Evolutionary conservation across 2,797 vertebrate genomes (phyloP), one percentile per base, ranked within the genome.

Genomic region (Phrynocephalus guinanensis): DNA sequence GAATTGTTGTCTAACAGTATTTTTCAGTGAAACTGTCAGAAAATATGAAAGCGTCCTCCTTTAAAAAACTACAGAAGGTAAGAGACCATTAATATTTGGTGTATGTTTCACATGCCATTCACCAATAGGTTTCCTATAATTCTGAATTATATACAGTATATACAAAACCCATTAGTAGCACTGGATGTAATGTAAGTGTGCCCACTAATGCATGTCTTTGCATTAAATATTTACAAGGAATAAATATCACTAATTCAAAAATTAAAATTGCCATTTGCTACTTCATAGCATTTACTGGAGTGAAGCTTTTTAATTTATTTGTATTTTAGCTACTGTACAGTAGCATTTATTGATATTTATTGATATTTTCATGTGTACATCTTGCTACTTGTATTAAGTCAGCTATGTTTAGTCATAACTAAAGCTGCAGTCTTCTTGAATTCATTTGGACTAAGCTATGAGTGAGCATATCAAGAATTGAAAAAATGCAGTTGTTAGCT

Each of bases 31-130:
- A 99, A 91, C 96, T 99, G 5, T 99, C 98, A 56, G 98, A 99
- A 63, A 99, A 99, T 87, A 99, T 99, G 98, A 99, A 98, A 94
- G 99, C 99, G 0, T 97, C 98, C 67, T 99, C 99, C 0, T 99
- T 99, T 94, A 99, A 99, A 96, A 99, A 99, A 91, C 83, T 99
- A 91, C 99, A 99, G 92, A 99, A 99, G 98, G 99, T 99, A 93
- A 93, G 95, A 60, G 44, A 78, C 0, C 79, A 56, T 90, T 87
- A n/a, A 0, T 56, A 22, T 75, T n/a, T 60, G 33, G 0, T 79
- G 28, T 78, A 83, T 68, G 1, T 71, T 8, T 33, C 44, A 3
- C 26, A 26, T 73, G 26, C 7, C n/a, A 26, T 75, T 81, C 24
- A 66, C 28, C n/a, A 88, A 83, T 7, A 70, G 60, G 28, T 1